Conservation (phyloP, 1,140 invertebrate species). For the Microplitis mediator region DNA sequence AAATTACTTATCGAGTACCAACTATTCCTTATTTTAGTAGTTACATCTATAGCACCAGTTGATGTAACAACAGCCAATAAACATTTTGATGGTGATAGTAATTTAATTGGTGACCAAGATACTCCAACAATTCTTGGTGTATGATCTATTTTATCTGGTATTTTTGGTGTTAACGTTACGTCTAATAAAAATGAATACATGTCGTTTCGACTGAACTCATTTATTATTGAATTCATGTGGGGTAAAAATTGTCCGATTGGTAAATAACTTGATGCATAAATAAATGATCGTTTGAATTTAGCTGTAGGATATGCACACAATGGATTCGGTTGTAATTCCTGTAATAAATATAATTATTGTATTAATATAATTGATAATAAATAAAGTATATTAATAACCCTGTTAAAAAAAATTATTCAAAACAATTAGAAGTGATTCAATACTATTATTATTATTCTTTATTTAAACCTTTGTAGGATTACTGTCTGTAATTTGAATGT, state of each 20-base stretch:
- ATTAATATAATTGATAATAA: too few relatives aligned
- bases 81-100: slow-evolving; percentile 47
- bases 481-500: too few relatives aligned
- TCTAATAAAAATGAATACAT: slow-evolving; percentile 49
- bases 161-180: slow-evolving; percentile 45
- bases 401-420: too few relatives aligned
- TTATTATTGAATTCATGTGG: slow-evolving; percentile 38
- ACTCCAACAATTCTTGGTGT: slow-evolving; percentile 41
- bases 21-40: slow-evolving; percentile 41
- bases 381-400: too few relatives aligned
- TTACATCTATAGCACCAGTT: slow-evolving; percentile 48
- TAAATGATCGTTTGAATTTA: slow-evolving; percentile 50
- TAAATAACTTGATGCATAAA: slow-evolving; percentile 44
- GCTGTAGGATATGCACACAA: slow-evolving; percentile 39
- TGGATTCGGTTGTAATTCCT: slow-evolving; percentile 54
- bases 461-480: too few relatives aligned
- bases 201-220: slow-evolving; percentile 43
- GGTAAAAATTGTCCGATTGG: slow-evolving; percentile 38
- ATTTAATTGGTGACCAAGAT: slow-evolving; percentile 50
- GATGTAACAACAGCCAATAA: slow-evolving; percentile 49
- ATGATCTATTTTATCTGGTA: slow-evolving; percentile 35
- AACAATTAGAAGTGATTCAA: too few relatives aligned
- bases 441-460: too few relatives aligned
- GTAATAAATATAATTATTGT: neutral
- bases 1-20: slow-evolving; percentile 52